Percentiles rank a stretch among this genome's conserved stretches.
These are phyloP conservation scores for Andricus grossulariae DNA, from an alignment of 1,140 invertebrate species.

Conservation along the genomic window DNA sequence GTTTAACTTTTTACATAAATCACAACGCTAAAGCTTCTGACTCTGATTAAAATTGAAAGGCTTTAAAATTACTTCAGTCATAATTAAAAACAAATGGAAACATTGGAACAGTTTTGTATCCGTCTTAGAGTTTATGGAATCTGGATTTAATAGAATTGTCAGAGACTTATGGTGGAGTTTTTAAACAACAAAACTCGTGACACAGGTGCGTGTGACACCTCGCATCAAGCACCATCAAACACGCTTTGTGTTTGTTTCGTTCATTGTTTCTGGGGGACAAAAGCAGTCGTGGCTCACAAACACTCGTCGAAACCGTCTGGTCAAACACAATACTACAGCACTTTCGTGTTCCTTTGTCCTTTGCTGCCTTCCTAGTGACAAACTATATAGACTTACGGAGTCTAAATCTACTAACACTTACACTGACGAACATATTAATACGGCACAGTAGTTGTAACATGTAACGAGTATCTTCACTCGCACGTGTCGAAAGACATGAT, in stretches of 20 bases:
- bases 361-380: background rate
- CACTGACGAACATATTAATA: too few relatives aligned
- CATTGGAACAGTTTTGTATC: too few relatives aligned
- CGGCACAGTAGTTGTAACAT: too few relatives aligned
- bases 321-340: conserved; percentile 8
- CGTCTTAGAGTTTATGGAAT: too few relatives aligned
- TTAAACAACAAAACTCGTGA: background rate
- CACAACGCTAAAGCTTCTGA: conserved; percentile 8
- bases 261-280: conserved; percentile 49
- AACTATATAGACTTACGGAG: too few relatives aligned
- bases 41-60: background rate
- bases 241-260: conserved; percentile 47
- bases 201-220: conserved; percentile 35
- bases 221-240: conserved; percentile 45
- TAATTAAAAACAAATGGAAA: too few relatives aligned
- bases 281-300: conserved; percentile 38
- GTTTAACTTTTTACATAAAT: background rate
- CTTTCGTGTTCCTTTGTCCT: background rate
- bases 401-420: too few relatives aligned
- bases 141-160: background rate
- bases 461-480: too few relatives aligned
- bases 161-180: background rate
- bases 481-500: too few relatives aligned
- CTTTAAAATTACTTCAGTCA: background rate
- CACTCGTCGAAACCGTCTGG: conserved; percentile 16